Evolutionary conservation across 2,113 vertebrate species (phyloP).

Genomic region (Morphnarchus princeps): DNA sequence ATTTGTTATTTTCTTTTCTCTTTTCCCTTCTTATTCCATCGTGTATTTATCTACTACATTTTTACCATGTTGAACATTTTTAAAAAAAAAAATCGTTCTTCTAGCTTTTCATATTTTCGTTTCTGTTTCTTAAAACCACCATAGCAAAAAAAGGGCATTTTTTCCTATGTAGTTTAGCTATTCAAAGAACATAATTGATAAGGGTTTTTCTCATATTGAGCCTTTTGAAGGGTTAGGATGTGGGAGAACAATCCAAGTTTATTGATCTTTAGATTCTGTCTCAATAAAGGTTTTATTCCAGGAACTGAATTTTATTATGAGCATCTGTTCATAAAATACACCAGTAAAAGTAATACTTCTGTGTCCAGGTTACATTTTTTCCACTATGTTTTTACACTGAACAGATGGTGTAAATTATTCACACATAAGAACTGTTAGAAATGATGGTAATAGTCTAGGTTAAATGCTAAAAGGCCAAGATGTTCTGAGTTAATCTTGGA

Average conservation of each 20-base stretch:
- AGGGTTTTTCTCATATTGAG: neutral
- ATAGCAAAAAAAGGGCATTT: fast-evolving
- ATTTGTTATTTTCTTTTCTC: neutral
- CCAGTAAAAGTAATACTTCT: neutral
- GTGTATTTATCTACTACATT: neutral
- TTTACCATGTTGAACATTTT: fast-evolving
- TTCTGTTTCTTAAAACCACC: neutral
- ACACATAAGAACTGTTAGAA: neutral
- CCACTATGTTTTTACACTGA: neutral
- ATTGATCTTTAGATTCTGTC: neutral
- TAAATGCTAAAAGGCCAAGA: neutral
- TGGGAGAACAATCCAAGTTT: neutral
- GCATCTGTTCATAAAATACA: constrained; percentile 16
- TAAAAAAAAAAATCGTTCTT: neutral
- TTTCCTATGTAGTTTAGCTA: neutral
- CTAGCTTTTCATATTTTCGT: neutral
- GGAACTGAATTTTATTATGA: neutral
- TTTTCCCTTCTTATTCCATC: neutral
- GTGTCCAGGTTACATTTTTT: constrained; percentile 3
- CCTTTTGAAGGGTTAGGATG: neutral
- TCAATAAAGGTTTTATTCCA: neutral
- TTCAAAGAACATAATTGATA: neutral
- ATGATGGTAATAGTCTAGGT: neutral
- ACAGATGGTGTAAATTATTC: constrained; percentile 31
- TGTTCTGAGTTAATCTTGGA: neutral